Evolutionary conservation across 1,140 invertebrate species (phyloP), one percentile per base, ranked within the genome.

Genomic region (Drosophila tsacasi): DNA sequence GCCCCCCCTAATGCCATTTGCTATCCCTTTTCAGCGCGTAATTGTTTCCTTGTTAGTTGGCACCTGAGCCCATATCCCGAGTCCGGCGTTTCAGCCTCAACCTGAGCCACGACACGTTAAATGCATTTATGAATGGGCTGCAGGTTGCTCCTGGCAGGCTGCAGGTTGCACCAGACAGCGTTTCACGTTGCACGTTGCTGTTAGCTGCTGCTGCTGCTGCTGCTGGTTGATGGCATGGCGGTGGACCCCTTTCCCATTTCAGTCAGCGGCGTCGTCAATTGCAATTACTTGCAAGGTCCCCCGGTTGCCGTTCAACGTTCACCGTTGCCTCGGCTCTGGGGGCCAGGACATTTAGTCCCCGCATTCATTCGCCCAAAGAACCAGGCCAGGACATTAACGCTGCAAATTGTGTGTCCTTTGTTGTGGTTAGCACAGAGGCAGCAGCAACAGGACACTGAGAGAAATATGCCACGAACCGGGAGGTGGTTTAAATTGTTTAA

Each of bases 11-110:
- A 78, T 78, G 52, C 64, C 49, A 63, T 77, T 69, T 73, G 68
- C 84, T 64, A 42, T 68, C 67, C 67, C 67, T 32, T 65, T 71
- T 57, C 63, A 79, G 54, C 77, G 83, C 83, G 81, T 90, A 90
- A 90, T 90, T 90, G 85, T 90, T 90, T 90, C 85, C 85, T 82
- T 82, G 85, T 90, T 90, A 90, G 84, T 81, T 84, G 75, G 66
- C 80, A 87, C 76, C 81, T 82, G 83, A 76, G 74, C 75, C 39
- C 66, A 49, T 10, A 57, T 47, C 61, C 64, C 44, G 64, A 61
- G 58, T 63, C 72, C 75, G 47, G 54, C 61, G 60, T 42, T 71
- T 65, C 32, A 72, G 61, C 68, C 55, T 46, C 76, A 73, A 61
- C 55, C 74, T 59, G 60, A 40, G 50, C 61, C 57, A 62, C 72